Conservation (phyloP, 2,797 vertebrate species). For the Arctocebus calabarensis region DNA sequence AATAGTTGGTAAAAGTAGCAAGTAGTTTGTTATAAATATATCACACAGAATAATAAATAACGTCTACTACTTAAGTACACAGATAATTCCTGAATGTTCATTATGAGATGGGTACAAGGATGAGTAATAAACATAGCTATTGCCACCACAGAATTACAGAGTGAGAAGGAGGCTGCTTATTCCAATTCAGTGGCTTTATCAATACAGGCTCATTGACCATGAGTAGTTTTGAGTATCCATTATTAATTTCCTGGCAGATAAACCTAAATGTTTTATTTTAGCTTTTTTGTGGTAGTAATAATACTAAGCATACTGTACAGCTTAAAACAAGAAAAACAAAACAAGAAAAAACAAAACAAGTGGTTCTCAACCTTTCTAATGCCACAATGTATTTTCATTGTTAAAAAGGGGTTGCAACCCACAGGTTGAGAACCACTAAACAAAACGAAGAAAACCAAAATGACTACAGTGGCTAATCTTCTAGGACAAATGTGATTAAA, state of each 20-base stretch:
- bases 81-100: neutral
- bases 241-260: neutral
- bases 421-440: neutral
- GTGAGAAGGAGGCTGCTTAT: too few relatives aligned
- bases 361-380: too few relatives aligned
- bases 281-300: constrained; percentile 3
- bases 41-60: neutral
- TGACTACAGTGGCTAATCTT: neutral
- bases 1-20: constrained; percentile 41
- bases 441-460: neutral
- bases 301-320: neutral
- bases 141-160: neutral
- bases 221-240: neutral
- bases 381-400: too few relatives aligned
- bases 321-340: neutral
- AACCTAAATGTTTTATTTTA: neutral
- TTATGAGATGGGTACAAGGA: neutral
- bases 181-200: neutral
- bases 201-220: neutral
- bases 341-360: neutral
- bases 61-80: neutral
- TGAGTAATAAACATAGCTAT: rapidly evolving
- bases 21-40: constrained; percentile 32
- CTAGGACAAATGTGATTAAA: neutral
- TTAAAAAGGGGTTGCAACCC: too few relatives aligned